Percentiles rank a stretch among this genome's conserved stretches.
These are phyloP conservation scores for Spermophilus dauricus DNA, from an alignment of 2,113 vertebrate genomes.

Conservation along the genomic window DNA sequence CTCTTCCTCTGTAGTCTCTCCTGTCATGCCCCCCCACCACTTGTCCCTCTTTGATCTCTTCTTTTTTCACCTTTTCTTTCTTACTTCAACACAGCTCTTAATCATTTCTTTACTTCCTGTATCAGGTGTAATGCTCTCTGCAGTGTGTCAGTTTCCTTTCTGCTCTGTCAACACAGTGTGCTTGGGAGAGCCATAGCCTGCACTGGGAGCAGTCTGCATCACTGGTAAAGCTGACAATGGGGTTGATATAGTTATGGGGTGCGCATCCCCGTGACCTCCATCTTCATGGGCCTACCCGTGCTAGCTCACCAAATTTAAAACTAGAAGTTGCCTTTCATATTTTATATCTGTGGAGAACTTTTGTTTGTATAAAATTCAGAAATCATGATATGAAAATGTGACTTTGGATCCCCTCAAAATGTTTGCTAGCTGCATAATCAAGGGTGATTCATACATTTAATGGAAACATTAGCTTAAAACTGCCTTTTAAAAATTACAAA, in stretches of 20 bases:
- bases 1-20: not conserved
- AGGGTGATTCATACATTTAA: slow-evolving; percentile 27
- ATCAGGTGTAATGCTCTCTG: not conserved
- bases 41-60: no score
- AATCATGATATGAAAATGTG: slow-evolving; percentile 13
- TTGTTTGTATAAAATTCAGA: not conserved
- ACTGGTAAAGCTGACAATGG: no score
- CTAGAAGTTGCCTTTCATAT: not conserved
- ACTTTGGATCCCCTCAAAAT: not conserved
- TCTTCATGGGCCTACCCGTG: fast-evolving
- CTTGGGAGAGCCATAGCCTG: not conserved
- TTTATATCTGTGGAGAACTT: not conserved
- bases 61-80: not conserved
- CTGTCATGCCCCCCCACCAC: no score
- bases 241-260: fast-evolving
- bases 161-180: fast-evolving
- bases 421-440: slow-evolving; percentile 48
- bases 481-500: slow-evolving; percentile 70
- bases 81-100: not conserved
- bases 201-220: fast-evolving
- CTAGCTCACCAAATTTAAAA: fast-evolving
- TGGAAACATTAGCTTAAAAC: slow-evolving; percentile 49
- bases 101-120: not conserved
- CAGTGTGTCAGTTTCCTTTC: fast-evolving
- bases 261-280: not conserved